These are phyloP conservation scores for Chalcis sispes DNA, from an alignment of 2,888 invertebrate species.

Conservation along the genomic window DNA sequence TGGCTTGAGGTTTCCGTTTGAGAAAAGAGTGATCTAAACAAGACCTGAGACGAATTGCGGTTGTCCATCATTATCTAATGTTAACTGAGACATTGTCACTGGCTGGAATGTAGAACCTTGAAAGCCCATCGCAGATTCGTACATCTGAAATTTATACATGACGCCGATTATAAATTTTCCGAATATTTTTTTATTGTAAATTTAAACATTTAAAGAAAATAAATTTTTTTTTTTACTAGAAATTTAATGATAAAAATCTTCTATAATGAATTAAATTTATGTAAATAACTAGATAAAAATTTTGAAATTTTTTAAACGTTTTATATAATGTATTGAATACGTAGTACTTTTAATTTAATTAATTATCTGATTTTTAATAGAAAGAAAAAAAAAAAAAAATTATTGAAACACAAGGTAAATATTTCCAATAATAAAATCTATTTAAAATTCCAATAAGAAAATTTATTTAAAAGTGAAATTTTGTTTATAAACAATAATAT, in stretches of 20 bases:
- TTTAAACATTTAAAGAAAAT: too few relatives aligned
- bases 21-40: slow-evolving; percentile 73
- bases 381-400: too few relatives aligned
- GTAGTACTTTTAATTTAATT: too few relatives aligned
- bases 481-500: not conserved
- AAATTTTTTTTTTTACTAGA: not conserved
- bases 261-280: not conserved
- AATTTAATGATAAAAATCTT: not conserved
- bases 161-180: not conserved
- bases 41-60: slow-evolving; percentile 81
- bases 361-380: too few relatives aligned
- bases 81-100: slow-evolving; percentile 76
- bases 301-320: not conserved
- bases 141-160: slow-evolving; percentile 75
- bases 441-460: too few relatives aligned
- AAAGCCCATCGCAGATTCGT: slow-evolving; percentile 81
- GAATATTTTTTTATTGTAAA: too few relatives aligned
- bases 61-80: slow-evolving; percentile 79
- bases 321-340: too few relatives aligned
- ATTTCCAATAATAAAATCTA: too few relatives aligned
- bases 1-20: slow-evolving; percentile 17
- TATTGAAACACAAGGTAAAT: too few relatives aligned
- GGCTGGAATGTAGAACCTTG: slow-evolving; percentile 78
- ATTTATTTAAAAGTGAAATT: not conserved
- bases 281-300: not conserved